Evolutionary conservation across 2,797 vertebrate species (phyloP).

Genomic region (Serranus cabrilla): DNA sequence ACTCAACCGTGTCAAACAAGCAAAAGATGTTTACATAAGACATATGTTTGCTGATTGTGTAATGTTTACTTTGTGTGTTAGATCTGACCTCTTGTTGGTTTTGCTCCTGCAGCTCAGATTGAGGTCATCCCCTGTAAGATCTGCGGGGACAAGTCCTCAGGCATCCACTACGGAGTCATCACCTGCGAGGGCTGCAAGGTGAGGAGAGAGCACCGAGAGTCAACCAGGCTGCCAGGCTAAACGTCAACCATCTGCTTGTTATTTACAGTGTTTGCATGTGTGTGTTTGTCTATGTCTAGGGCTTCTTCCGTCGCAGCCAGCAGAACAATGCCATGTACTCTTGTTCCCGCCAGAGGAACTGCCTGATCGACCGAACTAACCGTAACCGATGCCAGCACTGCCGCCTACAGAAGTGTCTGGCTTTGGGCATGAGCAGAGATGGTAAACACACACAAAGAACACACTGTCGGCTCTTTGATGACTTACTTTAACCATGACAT

Average conservation of each 20-base stretch:
- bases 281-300: conserved; percentile 77
- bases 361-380: conserved; percentile 94
- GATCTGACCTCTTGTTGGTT: conserved; percentile 46
- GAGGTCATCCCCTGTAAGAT: conserved; percentile 97
- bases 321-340: conserved; percentile 96
- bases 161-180: conserved; percentile 96
- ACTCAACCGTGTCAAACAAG: conserved; percentile 11
- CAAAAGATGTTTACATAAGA: background rate
- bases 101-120: conserved; percentile 89
- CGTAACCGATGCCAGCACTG: conserved; percentile 96
- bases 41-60: background rate
- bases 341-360: conserved; percentile 94
- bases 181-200: conserved; percentile 97
- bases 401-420: conserved; percentile 94
- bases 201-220: conserved; percentile 52
- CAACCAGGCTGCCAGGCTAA: background rate
- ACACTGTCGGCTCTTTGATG: background rate
- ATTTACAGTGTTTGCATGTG: conserved; percentile 20
- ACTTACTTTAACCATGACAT: background rate
- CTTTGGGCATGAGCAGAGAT: conserved; percentile 94
- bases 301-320: conserved; percentile 94
- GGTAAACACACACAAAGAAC: conserved; percentile 82
- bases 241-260: background rate
- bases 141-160: conserved; percentile 95
- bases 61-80: background rate